Evolutionary conservation across 2,888 invertebrate species (phyloP).

Genomic region (Harmothoe impar): DNA sequence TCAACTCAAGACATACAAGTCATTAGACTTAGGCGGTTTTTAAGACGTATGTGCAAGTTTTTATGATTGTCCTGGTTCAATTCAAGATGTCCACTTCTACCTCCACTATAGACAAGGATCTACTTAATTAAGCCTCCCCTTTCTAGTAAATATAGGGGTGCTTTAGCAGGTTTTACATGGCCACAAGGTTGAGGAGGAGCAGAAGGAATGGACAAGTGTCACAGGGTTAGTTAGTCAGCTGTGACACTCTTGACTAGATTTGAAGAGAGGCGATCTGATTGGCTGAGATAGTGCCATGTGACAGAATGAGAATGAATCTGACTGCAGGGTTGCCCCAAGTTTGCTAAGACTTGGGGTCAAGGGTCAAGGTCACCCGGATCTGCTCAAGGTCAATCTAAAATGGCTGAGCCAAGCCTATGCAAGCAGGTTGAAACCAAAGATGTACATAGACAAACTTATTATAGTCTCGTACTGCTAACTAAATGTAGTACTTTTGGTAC

Average conservation of each 20-base stretch:
- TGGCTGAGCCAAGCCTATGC: conserved; percentile 58
- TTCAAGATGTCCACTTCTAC: conserved; percentile 54
- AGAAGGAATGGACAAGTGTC: neutral
- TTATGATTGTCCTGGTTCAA: conserved; percentile 1
- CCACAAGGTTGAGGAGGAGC: neutral
- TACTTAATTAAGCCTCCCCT: conserved; percentile 8
- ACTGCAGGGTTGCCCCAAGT: conserved; percentile 36
- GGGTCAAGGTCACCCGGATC: conserved; percentile 46
- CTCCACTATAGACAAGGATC: conserved; percentile 35
- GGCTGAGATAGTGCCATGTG: conserved; percentile 25
- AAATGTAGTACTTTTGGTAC: conserved; percentile 50
- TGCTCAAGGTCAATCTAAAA: conserved; percentile 44
- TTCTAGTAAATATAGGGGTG: conserved; percentile 22
- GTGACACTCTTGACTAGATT: neutral
- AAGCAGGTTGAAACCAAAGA: conserved; percentile 62
- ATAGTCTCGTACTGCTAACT: conserved; percentile 41
- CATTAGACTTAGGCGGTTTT: neutral
- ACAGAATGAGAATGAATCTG: conserved; percentile 24
- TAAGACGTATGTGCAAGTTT: conserved; percentile 20
- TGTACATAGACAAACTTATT: conserved; percentile 59
- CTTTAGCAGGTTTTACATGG: neutral
- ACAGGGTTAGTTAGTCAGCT: conserved; percentile 19
- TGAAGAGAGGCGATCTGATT: conserved; percentile 26
- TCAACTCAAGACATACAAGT: neutral
- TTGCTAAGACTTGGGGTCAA: neutral